phyloP scores from a whole-genome alignment of 2,113 vertebrate genomes.

The Heliornis fulica region DNA sequence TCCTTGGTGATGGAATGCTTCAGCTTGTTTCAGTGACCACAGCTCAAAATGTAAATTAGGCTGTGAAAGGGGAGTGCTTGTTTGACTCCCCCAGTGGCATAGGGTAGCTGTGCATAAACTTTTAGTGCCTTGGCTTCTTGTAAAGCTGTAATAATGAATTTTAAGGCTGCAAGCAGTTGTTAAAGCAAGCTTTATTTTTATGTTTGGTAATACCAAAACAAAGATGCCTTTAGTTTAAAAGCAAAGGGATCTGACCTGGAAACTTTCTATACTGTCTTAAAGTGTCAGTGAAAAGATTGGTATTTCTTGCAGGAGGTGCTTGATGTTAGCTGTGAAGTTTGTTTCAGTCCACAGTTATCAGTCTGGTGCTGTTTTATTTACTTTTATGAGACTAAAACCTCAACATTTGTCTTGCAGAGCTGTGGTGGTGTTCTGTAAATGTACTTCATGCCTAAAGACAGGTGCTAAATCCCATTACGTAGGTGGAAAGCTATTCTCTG shows the following conservation, averaged over 20 bases:
- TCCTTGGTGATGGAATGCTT: neutral
- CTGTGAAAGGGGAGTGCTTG: rapidly evolving
- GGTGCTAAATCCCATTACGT: neutral
- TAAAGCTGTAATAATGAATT: neutral
- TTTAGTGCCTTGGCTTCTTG: neutral
- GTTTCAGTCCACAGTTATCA: neutral
- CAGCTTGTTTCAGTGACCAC: neutral
- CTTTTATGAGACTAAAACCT: neutral
- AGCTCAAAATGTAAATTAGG: neutral
- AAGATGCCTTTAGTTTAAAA: neutral
- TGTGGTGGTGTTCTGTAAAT: rapidly evolving
- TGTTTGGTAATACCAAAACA: neutral
- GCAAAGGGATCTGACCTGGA: neutral
- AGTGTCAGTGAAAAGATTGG: neutral
- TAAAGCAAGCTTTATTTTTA: neutral
- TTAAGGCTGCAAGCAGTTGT: neutral
- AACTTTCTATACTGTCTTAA: neutral
- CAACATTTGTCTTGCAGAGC: neutral
- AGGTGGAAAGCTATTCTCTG: neutral
- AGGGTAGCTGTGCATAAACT: neutral
- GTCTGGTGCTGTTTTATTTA: neutral
- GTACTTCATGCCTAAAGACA: neutral
- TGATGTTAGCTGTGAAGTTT: neutral
- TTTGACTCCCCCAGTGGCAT: neutral
- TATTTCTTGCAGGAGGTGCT: neutral